Evolutionary conservation across 2,797 vertebrate genomes (phyloP).

Genomic region (Gorsachius magnificus): DNA sequence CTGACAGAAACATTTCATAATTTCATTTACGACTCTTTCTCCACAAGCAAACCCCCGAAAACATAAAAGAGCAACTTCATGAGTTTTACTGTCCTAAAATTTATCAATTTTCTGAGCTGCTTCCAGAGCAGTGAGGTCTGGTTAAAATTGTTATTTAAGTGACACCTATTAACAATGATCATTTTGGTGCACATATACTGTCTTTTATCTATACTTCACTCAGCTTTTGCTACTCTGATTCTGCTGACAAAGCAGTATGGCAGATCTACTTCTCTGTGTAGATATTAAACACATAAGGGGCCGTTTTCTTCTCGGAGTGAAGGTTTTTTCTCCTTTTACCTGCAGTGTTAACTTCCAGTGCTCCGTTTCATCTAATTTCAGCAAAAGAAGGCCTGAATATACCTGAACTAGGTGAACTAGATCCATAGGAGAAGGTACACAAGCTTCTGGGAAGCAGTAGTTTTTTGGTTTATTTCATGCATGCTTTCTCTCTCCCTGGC

Average conservation of each 20-base stretch:
- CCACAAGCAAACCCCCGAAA: neutral
- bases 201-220: neutral
- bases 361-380: neutral
- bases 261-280: neutral
- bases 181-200: neutral
- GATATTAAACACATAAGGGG: neutral
- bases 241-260: neutral
- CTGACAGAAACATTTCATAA: neutral
- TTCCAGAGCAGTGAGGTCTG: neutral
- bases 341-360: neutral
- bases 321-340: neutral
- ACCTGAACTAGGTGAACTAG: neutral
- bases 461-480: neutral
- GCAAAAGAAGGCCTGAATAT: neutral
- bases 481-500: neutral
- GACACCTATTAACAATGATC: neutral
- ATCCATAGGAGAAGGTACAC: neutral
- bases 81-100: neutral
- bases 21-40: neutral
- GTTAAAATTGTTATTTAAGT: neutral
- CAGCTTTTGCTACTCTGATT: neutral
- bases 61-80: neutral
- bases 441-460: neutral
- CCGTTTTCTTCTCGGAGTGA: neutral
- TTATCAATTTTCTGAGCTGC: neutral